Percentiles rank a stretch among this genome's conserved stretches.
These are phyloP conservation scores for Myotis brandtii DNA, from an alignment of 2,113 vertebrate species.

Conservation along the genomic window DNA sequence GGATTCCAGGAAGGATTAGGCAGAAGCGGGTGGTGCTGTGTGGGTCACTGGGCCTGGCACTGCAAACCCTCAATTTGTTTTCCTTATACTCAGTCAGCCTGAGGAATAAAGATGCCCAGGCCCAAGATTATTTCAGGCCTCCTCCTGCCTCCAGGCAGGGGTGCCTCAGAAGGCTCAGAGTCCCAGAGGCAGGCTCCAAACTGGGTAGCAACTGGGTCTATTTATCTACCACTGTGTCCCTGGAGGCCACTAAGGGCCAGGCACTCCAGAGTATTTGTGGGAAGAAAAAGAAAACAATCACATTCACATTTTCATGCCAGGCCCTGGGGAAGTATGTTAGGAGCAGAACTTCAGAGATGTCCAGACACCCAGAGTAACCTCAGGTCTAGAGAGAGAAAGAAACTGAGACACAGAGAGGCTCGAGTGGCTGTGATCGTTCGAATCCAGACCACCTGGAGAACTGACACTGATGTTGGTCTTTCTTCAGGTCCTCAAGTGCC, in stretches of 20 bases:
- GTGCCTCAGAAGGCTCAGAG: not conserved
- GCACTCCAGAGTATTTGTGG: not conserved
- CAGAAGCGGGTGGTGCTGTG: rapidly evolving
- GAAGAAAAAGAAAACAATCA: not conserved
- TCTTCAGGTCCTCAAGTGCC: not conserved
- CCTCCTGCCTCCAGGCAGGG: not conserved
- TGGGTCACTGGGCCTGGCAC: rapidly evolving
- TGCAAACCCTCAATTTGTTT: not conserved
- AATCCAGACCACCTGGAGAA: not conserved
- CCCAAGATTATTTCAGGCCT: not conserved
- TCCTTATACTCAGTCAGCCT: not conserved
- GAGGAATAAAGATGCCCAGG: not conserved
- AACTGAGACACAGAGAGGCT: not conserved
- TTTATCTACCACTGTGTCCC: not conserved
- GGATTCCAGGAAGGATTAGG: not conserved
- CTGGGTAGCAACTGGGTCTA: not conserved
- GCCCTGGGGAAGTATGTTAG: not conserved
- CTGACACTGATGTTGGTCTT: no score
- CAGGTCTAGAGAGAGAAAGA: not conserved
- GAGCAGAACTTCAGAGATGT: not conserved
- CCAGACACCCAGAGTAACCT: not conserved
- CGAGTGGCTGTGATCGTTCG: not conserved
- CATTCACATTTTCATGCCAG: not conserved
- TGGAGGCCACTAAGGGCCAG: not conserved
- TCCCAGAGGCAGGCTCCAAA: not conserved